Conservation (phyloP, 2,113 vertebrate genomes). For the Takifugu flavidus region DNA sequence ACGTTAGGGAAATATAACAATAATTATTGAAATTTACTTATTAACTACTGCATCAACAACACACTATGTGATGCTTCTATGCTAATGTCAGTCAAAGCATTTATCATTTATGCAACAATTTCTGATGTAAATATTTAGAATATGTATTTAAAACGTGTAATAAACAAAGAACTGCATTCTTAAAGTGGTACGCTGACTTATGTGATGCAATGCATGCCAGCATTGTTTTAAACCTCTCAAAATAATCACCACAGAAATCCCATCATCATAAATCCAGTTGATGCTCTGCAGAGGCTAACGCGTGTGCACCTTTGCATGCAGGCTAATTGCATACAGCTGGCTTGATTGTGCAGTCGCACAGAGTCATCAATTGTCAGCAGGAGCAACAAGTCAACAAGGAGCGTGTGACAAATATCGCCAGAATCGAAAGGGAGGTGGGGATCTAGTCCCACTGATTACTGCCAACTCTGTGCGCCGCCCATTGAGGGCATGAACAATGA, state of each 20-base stretch:
- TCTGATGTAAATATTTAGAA: background rate
- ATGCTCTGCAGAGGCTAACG: constrained; percentile 15
- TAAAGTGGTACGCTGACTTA: background rate
- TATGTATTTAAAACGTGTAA: background rate
- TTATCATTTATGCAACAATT: background rate
- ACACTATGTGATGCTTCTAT: too few relatives aligned
- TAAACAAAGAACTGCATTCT: too few relatives aligned
- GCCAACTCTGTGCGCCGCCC: constrained; percentile 62
- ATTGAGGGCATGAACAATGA: constrained; percentile 65
- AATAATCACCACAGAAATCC: too few relatives aligned
- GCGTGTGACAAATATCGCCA: constrained; percentile 64
- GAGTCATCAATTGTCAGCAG: constrained; percentile 56
- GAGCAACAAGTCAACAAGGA: constrained; percentile 55
- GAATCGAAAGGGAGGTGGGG: constrained; percentile 64
- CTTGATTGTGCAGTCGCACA: constrained; percentile 47
- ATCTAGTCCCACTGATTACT: constrained; percentile 61
- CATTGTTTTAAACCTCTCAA: background rate
- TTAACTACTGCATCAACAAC: too few relatives aligned
- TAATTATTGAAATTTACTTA: background rate
- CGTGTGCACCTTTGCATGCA: constrained; percentile 34
- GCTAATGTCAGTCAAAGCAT: too few relatives aligned
- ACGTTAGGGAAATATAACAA: constrained; percentile 8
- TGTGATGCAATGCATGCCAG: background rate
- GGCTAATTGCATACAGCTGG: constrained; percentile 55
- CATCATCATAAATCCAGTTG: constrained; percentile 5